Base-by-base conservation (phyloP, 2,888 invertebrate genomes). In the Flexamia atlantica region DNA sequence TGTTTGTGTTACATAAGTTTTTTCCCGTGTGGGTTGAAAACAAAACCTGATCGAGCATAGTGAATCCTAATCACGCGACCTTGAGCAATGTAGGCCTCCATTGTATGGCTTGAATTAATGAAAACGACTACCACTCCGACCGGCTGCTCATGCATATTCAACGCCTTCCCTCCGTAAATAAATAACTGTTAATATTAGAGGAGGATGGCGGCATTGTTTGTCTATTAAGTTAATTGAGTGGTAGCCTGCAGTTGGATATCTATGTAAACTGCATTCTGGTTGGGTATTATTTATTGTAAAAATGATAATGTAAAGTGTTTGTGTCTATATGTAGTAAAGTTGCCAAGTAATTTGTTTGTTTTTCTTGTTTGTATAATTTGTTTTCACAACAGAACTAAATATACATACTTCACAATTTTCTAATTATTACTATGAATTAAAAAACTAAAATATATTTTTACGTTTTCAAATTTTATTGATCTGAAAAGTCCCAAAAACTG, bases 61-160 rank as follows among this genome's bases (percentile, higher is more conserved):
- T 64, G 14, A 28, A 30, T 57, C 64, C 25, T 64, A 25, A 30
- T 64, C 14, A 30, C 28, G 14, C 20, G 25, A 64, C 28, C 25
- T 64, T 64, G 64, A 64, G 28, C 20, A 28, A 30, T 64, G 14
- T 28, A 30, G 64, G 30, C 7, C 20, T 64, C 30, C 30, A 64
- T 28, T 64, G 25, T 30, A 14, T 1, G 25, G 28, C 14, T 28
- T 64, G 64, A 64, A 64, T 64, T 64, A 64, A 64, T 64, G 64
- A 64, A 64, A 28, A 17, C 64, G 30, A 64, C 64, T 28, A 30
- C 64, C 25, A 17, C 64, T 28, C 64, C 28, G 3, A 4, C 64
- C 57, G 12, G 57, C 23, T 23, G 14, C 64, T 64, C 30, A 64
- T 64, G 30, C 28, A 64, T 64, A 64, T 64, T 64, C 64, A 64